Evolutionary conservation across 2,113 vertebrate species (phyloP).

Genomic region (Pollimyrus isidori): DNA sequence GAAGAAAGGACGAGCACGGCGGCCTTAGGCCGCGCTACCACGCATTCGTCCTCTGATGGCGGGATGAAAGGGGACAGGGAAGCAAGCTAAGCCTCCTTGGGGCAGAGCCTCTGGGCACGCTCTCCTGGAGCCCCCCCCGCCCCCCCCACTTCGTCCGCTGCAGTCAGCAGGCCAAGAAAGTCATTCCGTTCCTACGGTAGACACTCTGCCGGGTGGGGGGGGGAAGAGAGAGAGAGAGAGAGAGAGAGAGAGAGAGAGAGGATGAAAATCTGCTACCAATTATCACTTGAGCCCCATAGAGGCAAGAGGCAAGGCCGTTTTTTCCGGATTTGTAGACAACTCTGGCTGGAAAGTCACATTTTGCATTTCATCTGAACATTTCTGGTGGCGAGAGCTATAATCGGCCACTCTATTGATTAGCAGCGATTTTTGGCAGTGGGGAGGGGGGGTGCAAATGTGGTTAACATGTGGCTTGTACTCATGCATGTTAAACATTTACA

Average conservation of each 20-base stretch:
- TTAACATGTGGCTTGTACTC: conserved; percentile 40
- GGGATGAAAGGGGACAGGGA: conserved; percentile 26
- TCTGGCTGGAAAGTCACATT: conserved; percentile 36
- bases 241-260: neutral
- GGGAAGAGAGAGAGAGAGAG: neutral
- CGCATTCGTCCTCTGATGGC: conserved; percentile 50
- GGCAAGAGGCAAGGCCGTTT: conserved; percentile 36
- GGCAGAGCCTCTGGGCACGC: conserved; percentile 40
- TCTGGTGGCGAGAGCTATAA: conserved; percentile 35
- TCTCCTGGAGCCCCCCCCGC: neutral
- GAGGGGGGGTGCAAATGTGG: conserved; percentile 22
- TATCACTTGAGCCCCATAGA: conserved; percentile 39
- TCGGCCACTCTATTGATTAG: conserved; percentile 31
- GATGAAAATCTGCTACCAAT: conserved; percentile 40
- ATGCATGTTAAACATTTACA: too few species aligned
- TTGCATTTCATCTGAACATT: conserved; percentile 37
- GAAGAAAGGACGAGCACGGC: conserved; percentile 51
- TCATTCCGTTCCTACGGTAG: conserved; percentile 80
- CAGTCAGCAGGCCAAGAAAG: conserved; percentile 83
- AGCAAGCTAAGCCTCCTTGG: conserved; percentile 14
- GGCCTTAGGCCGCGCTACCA: conserved; percentile 47
- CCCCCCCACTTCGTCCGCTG: neutral
- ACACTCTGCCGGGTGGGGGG: conserved; percentile 47
- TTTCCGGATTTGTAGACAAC: conserved; percentile 43
- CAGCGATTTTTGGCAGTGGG: conserved; percentile 6